Evolutionary conservation across 1,140 invertebrate species (phyloP), one percentile per base, ranked within the genome.

Genomic region (Drosophila sp.): DNA sequence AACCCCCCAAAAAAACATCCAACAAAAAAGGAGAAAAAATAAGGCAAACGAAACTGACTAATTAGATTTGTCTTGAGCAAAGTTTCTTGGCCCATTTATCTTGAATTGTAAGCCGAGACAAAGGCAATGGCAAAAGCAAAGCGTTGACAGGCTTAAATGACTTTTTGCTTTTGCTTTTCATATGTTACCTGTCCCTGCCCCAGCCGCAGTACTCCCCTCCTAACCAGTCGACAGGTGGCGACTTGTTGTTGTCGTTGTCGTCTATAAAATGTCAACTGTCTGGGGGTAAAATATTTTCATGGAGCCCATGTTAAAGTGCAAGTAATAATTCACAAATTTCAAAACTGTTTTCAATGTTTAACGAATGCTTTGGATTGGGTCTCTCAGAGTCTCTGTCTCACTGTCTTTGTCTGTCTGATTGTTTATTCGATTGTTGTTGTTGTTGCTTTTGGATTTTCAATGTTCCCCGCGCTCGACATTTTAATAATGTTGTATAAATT

Each of bases 311-410:
- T 71, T 89, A 89, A 89, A 89, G 84, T 89, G 84, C 84, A 89
- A 90, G 84, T 89, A 89, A 89, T 89, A 89, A 90, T 79, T 89
- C 84, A 89, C 71, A 56, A 80, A 75, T 87, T 89, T 89, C 80
- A 84, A 89, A 83, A 89, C 80, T 78, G 44, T 50, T 77, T 84
- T 75, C 84, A 79, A 72, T 80, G 61, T 44, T 74, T 60, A 67
- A 41, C 74, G 58, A 60, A 76, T 68, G 60, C 67, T 69, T 70
- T 41, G 65, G 33, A 65, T 50, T 38, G 35, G 35, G 50, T 44
- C 54, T 55, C 61, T 47, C 47, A 27, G 57, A 60, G 60, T 25
- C 23, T 25, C 76, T 33, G n/a, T 60, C 62, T n/a, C n/a, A 7
- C 38, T 54, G 44, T 57, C 54, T 63, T 29, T 33, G 10, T 3